Evolutionary conservation across 2,113 vertebrate genomes (phyloP).

Genomic region (Eptesicus fuscus): DNA sequence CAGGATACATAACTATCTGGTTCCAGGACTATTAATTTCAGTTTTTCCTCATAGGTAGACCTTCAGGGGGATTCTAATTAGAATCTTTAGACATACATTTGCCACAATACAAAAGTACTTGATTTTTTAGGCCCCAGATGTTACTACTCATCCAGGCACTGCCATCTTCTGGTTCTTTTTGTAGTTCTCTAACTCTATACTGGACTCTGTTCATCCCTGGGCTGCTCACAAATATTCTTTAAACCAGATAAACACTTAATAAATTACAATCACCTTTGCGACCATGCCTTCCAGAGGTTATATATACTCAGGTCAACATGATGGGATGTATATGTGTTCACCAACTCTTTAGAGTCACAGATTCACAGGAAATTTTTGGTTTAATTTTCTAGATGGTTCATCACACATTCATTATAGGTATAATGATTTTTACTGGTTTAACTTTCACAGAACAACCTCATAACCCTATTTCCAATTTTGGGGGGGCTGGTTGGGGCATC

Average conservation of each 20-base stretch:
- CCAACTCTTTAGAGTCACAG: background rate
- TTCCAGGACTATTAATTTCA: background rate
- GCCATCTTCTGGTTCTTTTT: background rate
- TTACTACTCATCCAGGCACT: background rate
- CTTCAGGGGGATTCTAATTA: background rate
- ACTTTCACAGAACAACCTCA: background rate
- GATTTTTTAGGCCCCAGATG: background rate
- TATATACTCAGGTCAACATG: background rate
- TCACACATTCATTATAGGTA: background rate
- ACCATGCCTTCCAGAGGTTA: background rate
- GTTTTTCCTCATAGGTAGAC: background rate
- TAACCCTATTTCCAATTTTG: slow-evolving; percentile 5
- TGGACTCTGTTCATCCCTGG: background rate
- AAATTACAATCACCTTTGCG: background rate
- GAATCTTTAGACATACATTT: background rate
- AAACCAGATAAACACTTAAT: background rate
- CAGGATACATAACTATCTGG: background rate
- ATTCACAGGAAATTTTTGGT: background rate
- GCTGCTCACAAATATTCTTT: slow-evolving; percentile 3
- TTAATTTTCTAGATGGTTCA: slow-evolving; percentile 28
- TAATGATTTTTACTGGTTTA: background rate
- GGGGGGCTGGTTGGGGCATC: background rate
- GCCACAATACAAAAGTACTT: background rate
- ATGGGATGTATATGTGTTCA: background rate
- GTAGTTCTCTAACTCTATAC: background rate